Evolutionary conservation across 2,113 vertebrate genomes (phyloP).

Genomic region (Hippotragus niger): DNA sequence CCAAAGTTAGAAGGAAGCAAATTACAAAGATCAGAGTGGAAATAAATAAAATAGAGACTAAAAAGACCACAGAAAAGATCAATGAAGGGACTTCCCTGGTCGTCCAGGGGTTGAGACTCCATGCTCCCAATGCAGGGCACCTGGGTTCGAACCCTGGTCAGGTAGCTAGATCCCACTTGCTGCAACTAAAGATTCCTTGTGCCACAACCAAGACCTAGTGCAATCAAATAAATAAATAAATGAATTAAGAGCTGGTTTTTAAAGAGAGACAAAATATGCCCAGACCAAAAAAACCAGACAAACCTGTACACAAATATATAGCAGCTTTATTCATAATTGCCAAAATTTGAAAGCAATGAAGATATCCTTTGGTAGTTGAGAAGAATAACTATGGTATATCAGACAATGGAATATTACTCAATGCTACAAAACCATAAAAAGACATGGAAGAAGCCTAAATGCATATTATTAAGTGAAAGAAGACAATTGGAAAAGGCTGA

Average conservation of each 20-base stretch:
- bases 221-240: not conserved
- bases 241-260: not conserved
- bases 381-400: not conserved
- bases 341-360: not conserved
- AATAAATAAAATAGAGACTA: not conserved
- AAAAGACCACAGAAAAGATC: not conserved
- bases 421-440: not conserved
- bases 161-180: not conserved
- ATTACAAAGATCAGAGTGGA: not conserved
- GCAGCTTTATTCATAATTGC: not conserved
- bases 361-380: not conserved
- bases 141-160: not conserved
- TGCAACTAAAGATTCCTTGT: not conserved
- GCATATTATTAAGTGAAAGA: not conserved
- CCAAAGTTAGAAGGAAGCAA: not conserved
- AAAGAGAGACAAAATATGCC: not conserved
- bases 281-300: not conserved
- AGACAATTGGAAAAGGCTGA: not conserved
- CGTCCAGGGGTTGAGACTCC: not conserved
- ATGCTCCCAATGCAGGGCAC: not conserved
- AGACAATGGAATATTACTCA: not conserved
- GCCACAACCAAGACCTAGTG: not conserved
- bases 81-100: not conserved
- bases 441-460: not conserved
- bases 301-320: not conserved